Base-by-base conservation (phyloP, 2,797 vertebrate species). In the Lepidocolaptes lacrymiger region DNA sequence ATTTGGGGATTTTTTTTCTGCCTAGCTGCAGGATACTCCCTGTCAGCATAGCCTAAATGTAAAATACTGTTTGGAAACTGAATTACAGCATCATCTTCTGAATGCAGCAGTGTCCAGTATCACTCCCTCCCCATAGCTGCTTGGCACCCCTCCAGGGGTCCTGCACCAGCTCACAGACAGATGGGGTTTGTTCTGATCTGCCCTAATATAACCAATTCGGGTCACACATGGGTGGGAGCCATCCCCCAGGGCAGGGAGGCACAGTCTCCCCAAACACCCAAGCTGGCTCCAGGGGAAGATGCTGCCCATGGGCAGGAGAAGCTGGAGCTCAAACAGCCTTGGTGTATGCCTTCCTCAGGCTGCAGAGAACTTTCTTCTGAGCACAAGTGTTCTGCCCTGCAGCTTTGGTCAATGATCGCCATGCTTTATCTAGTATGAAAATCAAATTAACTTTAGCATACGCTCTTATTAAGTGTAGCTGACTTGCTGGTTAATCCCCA, bases 21-120 rank as follows among this genome's bases (percentile, higher is more conserved):
- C 54, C 63, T 86, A 61, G 73, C 79, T 84, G 69, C 73, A 84
- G 78, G 88, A 39, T 88, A 77, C 67, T 92, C 71, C 67, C 74
- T 91, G 78, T 55, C 91, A 94, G 85, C 52, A 48, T 66, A 94
- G 91, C 76, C 76, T 67, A 76, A 85, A 94, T 49, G 68, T 56
- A 77, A 83, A 93, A 77, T 1, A 7, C 73, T 49, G 32, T 77
- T 77, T 86, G 76, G 76, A 86, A 88, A 54, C 34, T 34, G 74
- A 80, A 90, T 69, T 59, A 88, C 69, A 72, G 61, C 79, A 74
- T 91, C 75, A 68, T 72, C 56, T 74, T 36, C 73, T 56, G 66
- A 87, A 74, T 1, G 2, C 54, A 78, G 22, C 34, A 2, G n/a
- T 10, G 58, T 81, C 89, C 84, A 7, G 58, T 16, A 6, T 56